Conservation (phyloP, 2,113 vertebrate species). For the Castor canadensis region DNA sequence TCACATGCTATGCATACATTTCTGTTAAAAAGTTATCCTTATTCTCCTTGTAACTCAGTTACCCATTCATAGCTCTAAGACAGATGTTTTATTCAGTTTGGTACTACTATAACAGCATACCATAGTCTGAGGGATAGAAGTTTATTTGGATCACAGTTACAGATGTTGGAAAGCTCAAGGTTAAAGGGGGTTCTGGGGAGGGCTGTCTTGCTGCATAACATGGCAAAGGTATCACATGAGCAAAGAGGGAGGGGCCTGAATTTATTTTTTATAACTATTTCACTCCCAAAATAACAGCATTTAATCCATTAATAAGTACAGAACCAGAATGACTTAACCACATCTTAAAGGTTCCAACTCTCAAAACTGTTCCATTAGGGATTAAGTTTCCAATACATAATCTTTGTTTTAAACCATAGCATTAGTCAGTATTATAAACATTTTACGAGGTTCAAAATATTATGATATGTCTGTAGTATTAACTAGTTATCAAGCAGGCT, state of each 20-base stretch:
- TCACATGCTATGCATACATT: not conserved
- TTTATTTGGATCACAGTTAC: not conserved
- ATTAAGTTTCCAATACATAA: not conserved
- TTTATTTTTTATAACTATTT: not conserved
- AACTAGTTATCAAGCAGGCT: not conserved
- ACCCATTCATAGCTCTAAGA: not conserved
- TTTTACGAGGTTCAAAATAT: not conserved
- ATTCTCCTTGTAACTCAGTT: not conserved
- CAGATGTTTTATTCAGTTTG: not conserved
- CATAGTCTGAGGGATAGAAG: no score
- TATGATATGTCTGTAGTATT: not conserved
- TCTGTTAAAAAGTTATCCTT: not conserved
- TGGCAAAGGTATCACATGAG: not conserved
- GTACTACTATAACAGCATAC: not conserved
- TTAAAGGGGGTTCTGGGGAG: accelerated
- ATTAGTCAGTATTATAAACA: not conserved
- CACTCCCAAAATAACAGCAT: not conserved
- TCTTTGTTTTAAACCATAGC: not conserved
- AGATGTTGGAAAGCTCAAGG: not conserved
- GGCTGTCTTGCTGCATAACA: not conserved
- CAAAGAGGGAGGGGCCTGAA: accelerated
- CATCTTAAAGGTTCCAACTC: not conserved
- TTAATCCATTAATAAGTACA: not conserved
- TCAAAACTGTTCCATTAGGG: not conserved
- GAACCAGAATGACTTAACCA: not conserved